phyloP scores from a whole-genome alignment of 1,140 invertebrate species.

The Drosophila rufa region DNA sequence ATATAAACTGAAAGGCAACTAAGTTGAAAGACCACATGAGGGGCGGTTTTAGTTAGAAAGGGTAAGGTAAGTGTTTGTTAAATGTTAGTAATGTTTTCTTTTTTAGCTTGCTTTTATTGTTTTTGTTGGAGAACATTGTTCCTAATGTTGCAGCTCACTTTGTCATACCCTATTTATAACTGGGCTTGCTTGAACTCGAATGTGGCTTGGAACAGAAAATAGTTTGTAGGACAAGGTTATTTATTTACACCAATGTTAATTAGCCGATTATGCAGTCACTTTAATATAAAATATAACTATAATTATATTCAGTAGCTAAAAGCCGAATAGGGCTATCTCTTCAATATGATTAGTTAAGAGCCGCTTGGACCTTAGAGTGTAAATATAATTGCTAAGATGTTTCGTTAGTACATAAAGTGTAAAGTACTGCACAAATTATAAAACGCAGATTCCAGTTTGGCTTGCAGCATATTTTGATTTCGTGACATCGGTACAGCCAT shows the following conservation, averaged over 20 bases:
- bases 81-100: conserved; percentile 13
- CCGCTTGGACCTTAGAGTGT: too few relatives aligned
- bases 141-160: conserved; percentile 43
- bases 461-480: conserved; percentile 18
- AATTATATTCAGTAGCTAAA: neutral
- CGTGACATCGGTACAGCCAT: conserved; percentile 5
- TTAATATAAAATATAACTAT: neutral
- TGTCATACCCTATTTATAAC: conserved; percentile 33
- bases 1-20: conserved; percentile 70
- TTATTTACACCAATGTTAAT: neutral
- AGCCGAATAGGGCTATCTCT: neutral
- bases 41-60: conserved; percentile 11
- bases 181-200: neutral
- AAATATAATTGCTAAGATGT: too few relatives aligned
- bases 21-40: conserved; percentile 54
- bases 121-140: conserved; percentile 30
- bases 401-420: neutral
- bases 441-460: neutral
- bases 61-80: conserved; percentile 32
- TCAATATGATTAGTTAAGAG: neutral
- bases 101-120: conserved; percentile 1
- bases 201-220: neutral
- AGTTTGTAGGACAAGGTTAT: neutral
- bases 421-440: neutral
- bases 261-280: neutral